Conservation (phyloP, 2,888 invertebrate species). For the Sphaerophoria taeniata region DNA sequence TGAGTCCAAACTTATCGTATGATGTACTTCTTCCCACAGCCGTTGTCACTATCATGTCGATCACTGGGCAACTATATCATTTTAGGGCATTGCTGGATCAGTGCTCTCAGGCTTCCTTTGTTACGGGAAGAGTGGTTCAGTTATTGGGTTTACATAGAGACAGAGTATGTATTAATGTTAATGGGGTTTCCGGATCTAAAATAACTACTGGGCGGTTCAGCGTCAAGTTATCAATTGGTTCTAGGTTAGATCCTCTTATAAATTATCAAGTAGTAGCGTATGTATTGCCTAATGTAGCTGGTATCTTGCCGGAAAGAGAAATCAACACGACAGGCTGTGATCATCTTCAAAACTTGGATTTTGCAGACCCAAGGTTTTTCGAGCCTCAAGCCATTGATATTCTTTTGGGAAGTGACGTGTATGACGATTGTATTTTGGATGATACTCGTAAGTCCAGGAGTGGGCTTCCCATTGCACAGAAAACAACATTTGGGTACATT, state of each 20-base stretch:
- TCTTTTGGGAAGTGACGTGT: slow-evolving; percentile 4
- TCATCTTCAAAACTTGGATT: slow-evolving; percentile 6
- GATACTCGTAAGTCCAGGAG: too few relatives aligned
- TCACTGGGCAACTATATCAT: too few relatives aligned
- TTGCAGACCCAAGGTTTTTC: slow-evolving; percentile 12
- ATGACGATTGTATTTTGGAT: too few relatives aligned
- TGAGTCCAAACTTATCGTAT: too few relatives aligned
- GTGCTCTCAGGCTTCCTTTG: slow-evolving; percentile 37
- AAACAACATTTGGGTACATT: slow-evolving; percentile 43
- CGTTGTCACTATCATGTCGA: too few relatives aligned
- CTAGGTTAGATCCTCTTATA: too few relatives aligned
- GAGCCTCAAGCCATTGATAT: slow-evolving; percentile 14
- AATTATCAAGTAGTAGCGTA: not conserved
- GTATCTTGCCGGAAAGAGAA: slow-evolving; percentile 21
- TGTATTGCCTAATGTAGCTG: slow-evolving; percentile 21
- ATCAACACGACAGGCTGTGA: not conserved
- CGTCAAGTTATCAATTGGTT: too few relatives aligned
- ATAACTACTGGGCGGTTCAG: too few relatives aligned
- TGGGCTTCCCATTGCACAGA: slow-evolving; percentile 1
- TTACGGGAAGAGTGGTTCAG: slow-evolving; percentile 26
- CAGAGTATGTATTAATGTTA: too few relatives aligned
- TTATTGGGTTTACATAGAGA: too few relatives aligned
- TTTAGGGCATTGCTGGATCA: slow-evolving; percentile 37
- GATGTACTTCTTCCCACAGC: too few relatives aligned
- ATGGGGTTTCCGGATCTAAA: too few relatives aligned